Conservation (phyloP, 2,888 invertebrate genomes). For the Serripes groenlandicus region DNA sequence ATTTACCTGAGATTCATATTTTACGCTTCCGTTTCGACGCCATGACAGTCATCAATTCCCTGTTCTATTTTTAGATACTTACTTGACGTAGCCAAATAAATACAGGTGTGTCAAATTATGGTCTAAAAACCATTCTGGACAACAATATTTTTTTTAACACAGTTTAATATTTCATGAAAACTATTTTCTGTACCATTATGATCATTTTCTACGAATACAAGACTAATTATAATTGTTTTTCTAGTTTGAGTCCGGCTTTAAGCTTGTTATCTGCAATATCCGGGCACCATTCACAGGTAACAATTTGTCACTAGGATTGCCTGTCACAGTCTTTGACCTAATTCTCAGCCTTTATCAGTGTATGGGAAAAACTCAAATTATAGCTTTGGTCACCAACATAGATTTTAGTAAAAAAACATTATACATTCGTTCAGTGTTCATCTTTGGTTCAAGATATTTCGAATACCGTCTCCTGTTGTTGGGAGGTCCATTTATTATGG, state of each 20-base stretch:
- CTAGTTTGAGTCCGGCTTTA: neutral
- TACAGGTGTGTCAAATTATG: constrained; percentile 21
- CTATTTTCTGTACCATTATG: no score
- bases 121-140: no score
- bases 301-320: neutral
- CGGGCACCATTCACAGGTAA: neutral
- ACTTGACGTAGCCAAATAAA: constrained; percentile 40
- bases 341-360: neutral
- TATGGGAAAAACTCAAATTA: no score
- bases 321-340: neutral
- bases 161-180: neutral
- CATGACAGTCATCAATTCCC: constrained; percentile 60
- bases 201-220: no score
- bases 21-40: constrained; percentile 63
- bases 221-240: neutral
- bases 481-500: no score
- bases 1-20: constrained; percentile 49
- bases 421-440: no score
- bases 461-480: no score
- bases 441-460: no score
- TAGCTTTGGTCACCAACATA: no score
- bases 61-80: constrained; percentile 60
- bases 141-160: neutral
- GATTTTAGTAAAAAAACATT: no score
- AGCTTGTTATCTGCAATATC: neutral